Evolutionary conservation across 1,140 invertebrate genomes (phyloP).

Genomic region (Saccostrea glomerata): DNA sequence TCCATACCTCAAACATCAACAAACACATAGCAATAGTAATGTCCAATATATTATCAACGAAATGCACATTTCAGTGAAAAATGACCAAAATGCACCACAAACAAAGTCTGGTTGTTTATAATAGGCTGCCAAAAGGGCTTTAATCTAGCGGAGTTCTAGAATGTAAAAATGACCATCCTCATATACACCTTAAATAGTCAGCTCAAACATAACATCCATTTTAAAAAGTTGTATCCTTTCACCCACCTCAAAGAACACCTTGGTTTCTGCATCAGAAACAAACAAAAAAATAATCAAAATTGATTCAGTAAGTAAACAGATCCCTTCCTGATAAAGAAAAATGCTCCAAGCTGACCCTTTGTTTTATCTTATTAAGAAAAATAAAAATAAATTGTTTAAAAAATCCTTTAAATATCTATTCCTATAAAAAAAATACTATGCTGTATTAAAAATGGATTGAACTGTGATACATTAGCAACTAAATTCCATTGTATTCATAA

Average conservation of each 20-base stretch:
- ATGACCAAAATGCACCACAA: constrained; percentile 15
- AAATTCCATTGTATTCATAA: no score
- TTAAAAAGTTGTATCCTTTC: neutral
- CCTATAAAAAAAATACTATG: no score
- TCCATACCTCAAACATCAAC: neutral
- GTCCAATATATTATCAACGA: neutral
- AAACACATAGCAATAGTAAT: neutral
- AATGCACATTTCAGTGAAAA: neutral
- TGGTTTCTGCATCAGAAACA: neutral
- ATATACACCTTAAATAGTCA: constrained; percentile 19
- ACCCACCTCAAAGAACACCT: neutral
- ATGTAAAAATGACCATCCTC: constrained; percentile 3
- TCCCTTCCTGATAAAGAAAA: neutral
- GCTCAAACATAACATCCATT: neutral
- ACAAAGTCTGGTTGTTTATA: constrained; percentile 9
- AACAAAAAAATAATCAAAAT: neutral
- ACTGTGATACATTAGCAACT: no score
- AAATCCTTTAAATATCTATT: neutral
- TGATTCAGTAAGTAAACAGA: neutral
- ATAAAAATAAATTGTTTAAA: neutral
- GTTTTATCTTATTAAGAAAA: neutral
- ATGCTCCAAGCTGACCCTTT: neutral
- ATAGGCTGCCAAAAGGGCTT: constrained; percentile 36
- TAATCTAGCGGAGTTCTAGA: constrained; percentile 19
- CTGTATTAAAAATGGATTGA: no score